Evolutionary conservation across 2,113 vertebrate genomes (phyloP).

Genomic region (Thalassoma bifasciatum): DNA sequence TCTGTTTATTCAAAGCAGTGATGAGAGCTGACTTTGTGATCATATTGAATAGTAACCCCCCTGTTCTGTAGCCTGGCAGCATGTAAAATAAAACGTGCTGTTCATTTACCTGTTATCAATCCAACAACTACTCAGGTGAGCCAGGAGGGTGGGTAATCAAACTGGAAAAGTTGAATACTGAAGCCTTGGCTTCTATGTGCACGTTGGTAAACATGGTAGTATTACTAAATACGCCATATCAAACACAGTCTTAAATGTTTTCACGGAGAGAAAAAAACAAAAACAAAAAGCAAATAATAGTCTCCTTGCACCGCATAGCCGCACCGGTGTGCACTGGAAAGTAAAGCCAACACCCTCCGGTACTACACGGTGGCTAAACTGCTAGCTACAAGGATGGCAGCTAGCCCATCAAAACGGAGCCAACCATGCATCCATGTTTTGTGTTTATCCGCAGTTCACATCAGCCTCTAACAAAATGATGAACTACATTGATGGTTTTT

Average conservation of each 20-base stretch:
- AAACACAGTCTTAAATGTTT: not conserved
- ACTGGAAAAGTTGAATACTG: not conserved
- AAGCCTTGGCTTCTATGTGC: not conserved
- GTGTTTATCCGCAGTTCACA: not conserved
- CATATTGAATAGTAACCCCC: too few species aligned
- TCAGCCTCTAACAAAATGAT: not conserved
- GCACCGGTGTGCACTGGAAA: slow-evolving; percentile 41
- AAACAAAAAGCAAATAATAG: too few species aligned
- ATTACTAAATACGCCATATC: not conserved
- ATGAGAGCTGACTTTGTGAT: not conserved
- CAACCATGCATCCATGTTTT: not conserved
- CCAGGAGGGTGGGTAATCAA: not conserved
- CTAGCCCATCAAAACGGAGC: slow-evolving; percentile 4
- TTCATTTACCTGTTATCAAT: not conserved
- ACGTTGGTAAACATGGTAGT: not conserved
- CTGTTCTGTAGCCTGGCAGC: not conserved
- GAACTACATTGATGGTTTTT: not conserved
- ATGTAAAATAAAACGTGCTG: not conserved
- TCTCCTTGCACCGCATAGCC: slow-evolving; percentile 15
- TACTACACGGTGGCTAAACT: slow-evolving; percentile 56
- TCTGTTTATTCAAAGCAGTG: not conserved
- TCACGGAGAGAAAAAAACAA: too few species aligned
- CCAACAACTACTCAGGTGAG: not conserved
- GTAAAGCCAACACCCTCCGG: slow-evolving; percentile 57
- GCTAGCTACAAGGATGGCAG: slow-evolving; percentile 49